Conservation (phyloP, 2,113 vertebrate genomes). For the Thomomys bottae region DNA sequence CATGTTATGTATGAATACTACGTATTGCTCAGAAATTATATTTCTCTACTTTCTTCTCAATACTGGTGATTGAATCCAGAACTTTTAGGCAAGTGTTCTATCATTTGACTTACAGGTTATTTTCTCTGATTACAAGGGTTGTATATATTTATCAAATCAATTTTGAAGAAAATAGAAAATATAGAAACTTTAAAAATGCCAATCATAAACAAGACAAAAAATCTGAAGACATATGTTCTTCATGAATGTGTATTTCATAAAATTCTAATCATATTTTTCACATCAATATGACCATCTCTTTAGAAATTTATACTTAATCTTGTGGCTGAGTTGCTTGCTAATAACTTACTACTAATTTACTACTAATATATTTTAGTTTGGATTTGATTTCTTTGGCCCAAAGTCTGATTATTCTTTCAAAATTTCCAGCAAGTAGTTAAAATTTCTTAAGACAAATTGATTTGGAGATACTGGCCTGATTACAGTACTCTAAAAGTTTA, state of each 20-base stretch:
- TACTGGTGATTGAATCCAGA: not conserved
- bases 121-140: conserved; percentile 14
- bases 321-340: not conserved
- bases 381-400: conserved; percentile 16
- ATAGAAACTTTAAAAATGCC: not conserved
- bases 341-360: not conserved
- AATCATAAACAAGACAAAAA: not conserved
- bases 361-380: not conserved
- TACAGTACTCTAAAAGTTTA: not conserved
- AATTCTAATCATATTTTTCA: not conserved
- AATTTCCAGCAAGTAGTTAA: not conserved
- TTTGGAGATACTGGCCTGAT: not conserved
- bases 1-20: not conserved
- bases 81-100: too few species aligned
- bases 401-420: conserved; percentile 9
- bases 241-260: not conserved
- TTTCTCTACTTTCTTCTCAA: not conserved
- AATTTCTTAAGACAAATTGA: not conserved
- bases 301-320: not conserved
- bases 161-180: not conserved
- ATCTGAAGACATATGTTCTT: not conserved
- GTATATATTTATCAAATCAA: not conserved
- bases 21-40: not conserved
- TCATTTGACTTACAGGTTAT: not conserved
- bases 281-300: not conserved